Conservation (phyloP, 1,140 invertebrate genomes). For the Pseudomyrmex concolor region DNA sequence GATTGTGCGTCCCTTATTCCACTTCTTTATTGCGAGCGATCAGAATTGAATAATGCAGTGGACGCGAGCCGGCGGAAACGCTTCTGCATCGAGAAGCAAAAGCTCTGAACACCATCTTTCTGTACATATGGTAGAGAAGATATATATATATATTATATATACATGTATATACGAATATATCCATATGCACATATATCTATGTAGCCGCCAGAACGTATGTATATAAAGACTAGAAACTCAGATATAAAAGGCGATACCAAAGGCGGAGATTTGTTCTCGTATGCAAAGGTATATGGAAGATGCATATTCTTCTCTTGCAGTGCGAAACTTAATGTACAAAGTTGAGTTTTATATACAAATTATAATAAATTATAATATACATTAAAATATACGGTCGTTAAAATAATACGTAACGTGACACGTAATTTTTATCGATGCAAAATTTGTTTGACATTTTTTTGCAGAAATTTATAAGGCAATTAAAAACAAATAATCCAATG, state of each 20-base stretch:
- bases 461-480: not conserved
- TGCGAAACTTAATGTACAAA: conserved; percentile 12
- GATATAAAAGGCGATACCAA: conserved; percentile 22
- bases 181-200: conserved; percentile 17
- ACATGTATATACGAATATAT: conserved; percentile 5
- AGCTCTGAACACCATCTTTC: conserved; percentile 51
- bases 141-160: conserved; percentile 20
- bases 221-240: conserved; percentile 31
- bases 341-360: not conserved
- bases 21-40: conserved; percentile 77
- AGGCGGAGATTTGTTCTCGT: conserved; percentile 44
- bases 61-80: conserved; percentile 62
- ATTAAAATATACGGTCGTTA: no score
- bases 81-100: conserved; percentile 61
- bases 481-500: conserved; percentile 27
- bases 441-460: not conserved
- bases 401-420: not conserved
- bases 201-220: conserved; percentile 37
- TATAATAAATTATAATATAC: not conserved
- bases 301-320: conserved; percentile 54
- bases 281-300: conserved; percentile 34
- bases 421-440: conserved; percentile 8
- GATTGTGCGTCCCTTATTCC: conserved; percentile 67
- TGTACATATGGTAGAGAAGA: conserved; percentile 22
- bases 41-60: conserved; percentile 80